A percentile compares a stretch with the other conserved stretches of the same genome.
phyloP scores from a whole-genome alignment of 53 echinoderm and acorn worm species.

The Echinometra lucunter region DNA sequence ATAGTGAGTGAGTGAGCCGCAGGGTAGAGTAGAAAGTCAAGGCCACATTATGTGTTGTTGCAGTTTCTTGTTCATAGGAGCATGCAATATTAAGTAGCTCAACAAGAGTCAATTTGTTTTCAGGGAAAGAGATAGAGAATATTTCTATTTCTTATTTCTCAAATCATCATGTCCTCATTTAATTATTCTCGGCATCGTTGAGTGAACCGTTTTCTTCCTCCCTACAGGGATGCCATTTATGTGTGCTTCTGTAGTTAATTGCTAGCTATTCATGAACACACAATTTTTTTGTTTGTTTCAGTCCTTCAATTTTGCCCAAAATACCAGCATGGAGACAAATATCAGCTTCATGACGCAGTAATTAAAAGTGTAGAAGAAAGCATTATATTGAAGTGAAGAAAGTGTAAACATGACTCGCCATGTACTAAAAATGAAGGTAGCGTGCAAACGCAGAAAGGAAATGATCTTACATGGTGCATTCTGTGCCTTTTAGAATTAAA shows the following conservation, averaged over 20 bases:
- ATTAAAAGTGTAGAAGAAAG: not conserved
- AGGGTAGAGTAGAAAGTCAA: conserved; percentile 55
- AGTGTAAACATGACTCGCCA: not conserved
- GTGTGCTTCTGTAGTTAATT: conserved; percentile 26
- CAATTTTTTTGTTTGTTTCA: conserved; percentile 6
- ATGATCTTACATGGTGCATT: not conserved
- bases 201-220: conserved; percentile 23
- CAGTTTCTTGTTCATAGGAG: conserved; percentile 40
- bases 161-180: conserved; percentile 12
- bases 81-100: conserved; percentile 63
- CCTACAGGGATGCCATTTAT: not conserved
- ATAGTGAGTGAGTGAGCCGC: conserved; percentile 20
- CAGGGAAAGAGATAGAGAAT: not conserved
- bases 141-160: conserved; percentile 16
- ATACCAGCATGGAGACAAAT: not conserved
- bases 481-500: not conserved
- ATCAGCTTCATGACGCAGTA: not conserved
- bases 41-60: conserved; percentile 37
- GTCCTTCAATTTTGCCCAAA: not conserved
- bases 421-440: not conserved
- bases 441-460: not conserved
- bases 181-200: conserved; percentile 32
- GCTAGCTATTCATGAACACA: conserved; percentile 27
- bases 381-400: not conserved
- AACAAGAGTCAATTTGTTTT: conserved; percentile 51